Percentiles rank a stretch among this genome's conserved stretches.
phyloP scores from a whole-genome alignment of 2,888 invertebrate species.

The Phorcus lineatus region DNA sequence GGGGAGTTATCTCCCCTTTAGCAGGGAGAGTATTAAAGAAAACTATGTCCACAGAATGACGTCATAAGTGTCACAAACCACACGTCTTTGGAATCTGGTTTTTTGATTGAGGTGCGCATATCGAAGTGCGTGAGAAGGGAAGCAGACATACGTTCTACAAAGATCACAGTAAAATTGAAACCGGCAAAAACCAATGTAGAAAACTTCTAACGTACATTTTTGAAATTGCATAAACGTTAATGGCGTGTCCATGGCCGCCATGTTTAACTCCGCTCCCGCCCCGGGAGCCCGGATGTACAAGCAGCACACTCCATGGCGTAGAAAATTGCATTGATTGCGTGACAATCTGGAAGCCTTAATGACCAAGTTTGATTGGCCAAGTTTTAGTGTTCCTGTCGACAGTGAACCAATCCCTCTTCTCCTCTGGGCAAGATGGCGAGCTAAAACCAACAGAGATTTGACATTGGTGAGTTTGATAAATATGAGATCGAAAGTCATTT shows the following conservation, averaged over 20 bases:
- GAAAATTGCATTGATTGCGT: conserved; percentile 28
- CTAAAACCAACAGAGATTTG: background rate
- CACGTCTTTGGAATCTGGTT: too few species aligned
- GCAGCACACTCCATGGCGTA: conserved; percentile 24
- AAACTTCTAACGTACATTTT: conserved; percentile 12
- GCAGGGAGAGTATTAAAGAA: too few species aligned
- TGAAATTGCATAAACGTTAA: conserved; percentile 23
- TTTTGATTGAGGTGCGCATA: too few species aligned
- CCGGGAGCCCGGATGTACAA: background rate
- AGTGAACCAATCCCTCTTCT: background rate
- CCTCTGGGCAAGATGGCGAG: background rate
- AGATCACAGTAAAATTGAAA: conserved; percentile 15
- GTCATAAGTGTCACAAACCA: too few species aligned
- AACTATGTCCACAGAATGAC: too few species aligned
- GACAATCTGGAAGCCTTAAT: conserved; percentile 25
- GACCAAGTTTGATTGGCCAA: conserved; percentile 1
- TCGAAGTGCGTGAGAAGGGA: too few species aligned
- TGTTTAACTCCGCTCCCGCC: conserved; percentile 8
- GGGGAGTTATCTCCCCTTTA: too few species aligned
- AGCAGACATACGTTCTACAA: background rate
- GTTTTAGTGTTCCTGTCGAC: background rate
- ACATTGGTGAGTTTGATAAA: too few species aligned
- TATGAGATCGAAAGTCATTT: too few species aligned
- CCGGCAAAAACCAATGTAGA: conserved; percentile 22
- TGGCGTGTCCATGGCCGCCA: conserved; percentile 14